A percentile compares a stretch with the other conserved stretches of the same genome.
These are phyloP conservation scores for Tokudaia muenninki DNA, from an alignment of 2,797 vertebrate species.

Conservation along the genomic window DNA sequence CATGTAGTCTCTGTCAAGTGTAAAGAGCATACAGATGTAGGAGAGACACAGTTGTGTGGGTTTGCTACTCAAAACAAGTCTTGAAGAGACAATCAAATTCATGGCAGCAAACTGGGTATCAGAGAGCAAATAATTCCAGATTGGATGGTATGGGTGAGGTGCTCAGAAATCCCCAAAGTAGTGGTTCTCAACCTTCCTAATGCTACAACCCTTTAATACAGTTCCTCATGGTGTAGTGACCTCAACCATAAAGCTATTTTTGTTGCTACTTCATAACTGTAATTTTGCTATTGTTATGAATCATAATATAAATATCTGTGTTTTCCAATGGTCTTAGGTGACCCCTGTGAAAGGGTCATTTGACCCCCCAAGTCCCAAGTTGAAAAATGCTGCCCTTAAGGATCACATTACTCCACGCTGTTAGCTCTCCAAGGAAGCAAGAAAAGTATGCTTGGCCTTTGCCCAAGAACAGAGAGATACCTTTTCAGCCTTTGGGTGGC, in stretches of 20 bases:
- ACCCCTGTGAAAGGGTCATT: background rate
- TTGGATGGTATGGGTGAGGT: background rate
- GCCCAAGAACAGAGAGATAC: constrained; percentile 43
- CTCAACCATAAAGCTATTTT: background rate
- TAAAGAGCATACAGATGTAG: background rate
- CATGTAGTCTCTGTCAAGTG: background rate
- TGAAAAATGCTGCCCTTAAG: background rate
- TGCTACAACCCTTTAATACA: background rate
- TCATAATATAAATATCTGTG: background rate
- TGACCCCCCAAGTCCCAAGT: background rate
- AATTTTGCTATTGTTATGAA: background rate
- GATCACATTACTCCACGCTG: constrained; percentile 25
- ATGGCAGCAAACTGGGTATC: background rate
- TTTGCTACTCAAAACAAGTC: constrained; percentile 10
- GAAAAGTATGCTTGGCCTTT: constrained; percentile 47
- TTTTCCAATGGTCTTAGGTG: background rate
- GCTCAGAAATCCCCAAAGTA: background rate
- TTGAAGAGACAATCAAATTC: background rate
- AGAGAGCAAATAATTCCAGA: background rate
- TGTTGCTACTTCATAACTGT: background rate
- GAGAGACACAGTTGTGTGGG: background rate
- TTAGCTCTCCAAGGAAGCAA: constrained; percentile 44
- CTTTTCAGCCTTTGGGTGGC: constrained; percentile 29
- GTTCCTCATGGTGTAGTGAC: background rate
- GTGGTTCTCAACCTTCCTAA: background rate